Conservation (phyloP, 2,113 vertebrate genomes). For the Salvator merianae region DNA sequence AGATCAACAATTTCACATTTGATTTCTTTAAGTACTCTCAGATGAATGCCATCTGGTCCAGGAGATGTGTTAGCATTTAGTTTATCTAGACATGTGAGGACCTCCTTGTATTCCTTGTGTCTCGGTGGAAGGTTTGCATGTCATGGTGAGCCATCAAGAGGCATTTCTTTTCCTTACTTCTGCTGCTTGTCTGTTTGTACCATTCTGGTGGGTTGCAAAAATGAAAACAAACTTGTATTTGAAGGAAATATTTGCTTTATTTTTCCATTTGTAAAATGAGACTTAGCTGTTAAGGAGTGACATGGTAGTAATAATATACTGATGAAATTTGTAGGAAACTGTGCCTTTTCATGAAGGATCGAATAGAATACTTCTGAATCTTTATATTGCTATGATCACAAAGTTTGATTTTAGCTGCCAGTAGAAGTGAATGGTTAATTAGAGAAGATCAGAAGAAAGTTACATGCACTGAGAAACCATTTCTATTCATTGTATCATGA, state of each 20-base stretch:
- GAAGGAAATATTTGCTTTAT: not conserved
- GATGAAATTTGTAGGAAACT: not conserved
- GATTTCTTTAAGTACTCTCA: no score
- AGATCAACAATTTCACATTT: no score
- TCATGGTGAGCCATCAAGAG: not conserved
- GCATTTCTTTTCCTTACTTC: not conserved
- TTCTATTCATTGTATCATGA: not conserved
- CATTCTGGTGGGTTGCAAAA: not conserved
- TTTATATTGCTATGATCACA: not conserved
- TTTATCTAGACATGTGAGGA: no score
- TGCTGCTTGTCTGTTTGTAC: not conserved
- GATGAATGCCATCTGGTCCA: no score
- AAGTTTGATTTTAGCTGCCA: not conserved
- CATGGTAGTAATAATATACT: not conserved
- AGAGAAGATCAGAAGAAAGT: not conserved
- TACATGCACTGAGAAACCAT: not conserved
- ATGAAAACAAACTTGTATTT: not conserved
- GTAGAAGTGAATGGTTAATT: not conserved
- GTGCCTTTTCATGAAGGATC: not conserved
- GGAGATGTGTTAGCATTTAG: no score
- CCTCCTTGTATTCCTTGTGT: no score
- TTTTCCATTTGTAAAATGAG: not conserved
- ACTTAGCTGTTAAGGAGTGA: not conserved
- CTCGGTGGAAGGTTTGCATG: no score
- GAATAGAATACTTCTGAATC: not conserved